Conservation (phyloP, 1,140 invertebrate genomes). For the Philotrypesis tridentata region DNA sequence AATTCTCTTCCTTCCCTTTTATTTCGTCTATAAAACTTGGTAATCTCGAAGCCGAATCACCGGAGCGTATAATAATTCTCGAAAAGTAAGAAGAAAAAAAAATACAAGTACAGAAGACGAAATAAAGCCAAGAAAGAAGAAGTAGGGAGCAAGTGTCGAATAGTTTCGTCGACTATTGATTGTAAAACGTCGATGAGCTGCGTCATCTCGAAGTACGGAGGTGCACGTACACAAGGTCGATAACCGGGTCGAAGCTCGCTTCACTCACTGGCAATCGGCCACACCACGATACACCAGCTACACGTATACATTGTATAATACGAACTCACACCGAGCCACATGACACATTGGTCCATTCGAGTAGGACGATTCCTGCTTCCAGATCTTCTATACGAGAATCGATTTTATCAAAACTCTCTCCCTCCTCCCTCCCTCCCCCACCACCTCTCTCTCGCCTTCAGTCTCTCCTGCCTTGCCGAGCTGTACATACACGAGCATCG, state of each 20-base stretch:
- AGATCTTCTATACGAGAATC: constrained; percentile 9
- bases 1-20: too few species aligned
- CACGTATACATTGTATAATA: too few species aligned
- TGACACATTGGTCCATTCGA: neutral
- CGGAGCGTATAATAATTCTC: too few species aligned
- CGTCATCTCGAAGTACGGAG: neutral
- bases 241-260: neutral
- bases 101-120: too few species aligned
- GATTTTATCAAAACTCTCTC: constrained; percentile 40
- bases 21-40: too few species aligned
- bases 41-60: too few species aligned
- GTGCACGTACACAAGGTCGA: neutral
- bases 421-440: too few species aligned
- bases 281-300: neutral
- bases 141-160: neutral
- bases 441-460: neutral
- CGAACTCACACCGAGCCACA: neutral
- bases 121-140: too few species aligned
- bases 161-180: neutral
- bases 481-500: neutral
- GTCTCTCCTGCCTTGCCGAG: neutral
- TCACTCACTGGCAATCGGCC: neutral
- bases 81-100: too few species aligned
- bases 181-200: neutral
- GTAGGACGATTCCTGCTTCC: neutral